Evolutionary conservation across 2,888 invertebrate genomes (phyloP).

Genomic region (Prostheceraeus crozeri): DNA sequence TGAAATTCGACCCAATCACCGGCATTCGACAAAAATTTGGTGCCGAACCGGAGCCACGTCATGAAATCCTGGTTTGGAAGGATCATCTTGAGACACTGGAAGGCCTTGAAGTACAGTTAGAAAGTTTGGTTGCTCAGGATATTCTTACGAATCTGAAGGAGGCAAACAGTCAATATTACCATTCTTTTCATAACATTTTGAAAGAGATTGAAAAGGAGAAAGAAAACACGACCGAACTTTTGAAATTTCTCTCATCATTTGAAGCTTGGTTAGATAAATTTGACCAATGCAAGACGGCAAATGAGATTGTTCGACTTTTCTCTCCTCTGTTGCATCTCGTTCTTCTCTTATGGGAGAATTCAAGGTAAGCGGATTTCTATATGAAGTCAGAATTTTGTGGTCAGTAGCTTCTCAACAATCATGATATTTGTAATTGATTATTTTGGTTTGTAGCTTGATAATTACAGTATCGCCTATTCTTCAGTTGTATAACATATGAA

Average conservation of each 20-base stretch:
- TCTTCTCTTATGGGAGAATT: constrained; percentile 50
- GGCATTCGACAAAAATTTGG: too few relatives aligned
- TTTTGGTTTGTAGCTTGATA: too few relatives aligned
- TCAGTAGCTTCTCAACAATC: too few relatives aligned
- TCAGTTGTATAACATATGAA: too few relatives aligned
- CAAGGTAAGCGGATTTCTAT: too few relatives aligned
- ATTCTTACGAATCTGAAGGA: constrained; percentile 54
- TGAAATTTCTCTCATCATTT: constrained; percentile 52
- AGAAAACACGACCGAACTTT: constrained; percentile 48
- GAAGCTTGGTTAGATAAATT: constrained; percentile 48
- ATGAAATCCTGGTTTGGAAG: constrained; percentile 54
- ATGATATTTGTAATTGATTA: too few relatives aligned
- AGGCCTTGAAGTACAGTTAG: constrained; percentile 52
- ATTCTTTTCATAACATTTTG: constrained; percentile 49
- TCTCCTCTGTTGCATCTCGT: constrained; percentile 53
- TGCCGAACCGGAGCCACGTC: too few relatives aligned
- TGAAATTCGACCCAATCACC: too few relatives aligned
- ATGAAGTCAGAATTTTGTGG: too few relatives aligned
- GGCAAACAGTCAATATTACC: constrained; percentile 53
- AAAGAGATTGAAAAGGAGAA: constrained; percentile 44
- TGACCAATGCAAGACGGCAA: constrained; percentile 47
- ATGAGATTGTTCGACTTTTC: constrained; percentile 48
- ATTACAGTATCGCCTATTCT: too few relatives aligned
- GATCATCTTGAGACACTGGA: constrained; percentile 48
- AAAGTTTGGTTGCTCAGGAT: constrained; percentile 51